Evolutionary conservation across 30 jellyfish, hydroid and myxozoan genomes (phyloP).

Genomic region (Aurelia coerulea): DNA sequence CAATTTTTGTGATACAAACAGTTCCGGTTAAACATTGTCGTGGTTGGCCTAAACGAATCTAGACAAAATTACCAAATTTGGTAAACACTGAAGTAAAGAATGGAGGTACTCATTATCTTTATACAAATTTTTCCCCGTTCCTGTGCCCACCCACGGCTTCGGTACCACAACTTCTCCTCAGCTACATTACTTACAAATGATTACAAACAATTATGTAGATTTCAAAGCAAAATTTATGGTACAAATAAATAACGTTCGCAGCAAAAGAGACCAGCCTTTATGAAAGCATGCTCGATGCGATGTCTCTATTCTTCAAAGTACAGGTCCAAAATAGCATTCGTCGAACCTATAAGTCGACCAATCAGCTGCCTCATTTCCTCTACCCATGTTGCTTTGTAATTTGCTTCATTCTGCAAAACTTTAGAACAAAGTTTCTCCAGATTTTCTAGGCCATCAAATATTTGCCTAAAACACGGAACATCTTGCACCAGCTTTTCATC

Average conservation of each 20-base stretch:
- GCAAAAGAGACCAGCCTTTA: neutral
- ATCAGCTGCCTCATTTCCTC: slow-evolving; percentile 77
- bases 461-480: slow-evolving; percentile 51
- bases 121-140: no score
- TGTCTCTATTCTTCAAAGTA: slow-evolving; percentile 56
- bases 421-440: slow-evolving; percentile 58
- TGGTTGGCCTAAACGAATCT: no score
- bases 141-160: no score
- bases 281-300: neutral
- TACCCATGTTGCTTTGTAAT: slow-evolving; percentile 77
- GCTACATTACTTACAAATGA: no score
- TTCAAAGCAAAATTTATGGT: neutral
- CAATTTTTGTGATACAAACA: no score
- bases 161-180: no score
- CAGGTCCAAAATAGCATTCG: slow-evolving; percentile 72
- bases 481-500: slow-evolving; percentile 38
- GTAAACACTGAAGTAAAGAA: no score
- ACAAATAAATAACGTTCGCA: neutral
- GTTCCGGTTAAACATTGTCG: no score
- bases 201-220: no score
- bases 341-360: slow-evolving; percentile 69
- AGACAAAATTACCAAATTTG: no score
- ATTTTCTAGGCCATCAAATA: slow-evolving; percentile 41
- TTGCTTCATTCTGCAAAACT: slow-evolving; percentile 71
- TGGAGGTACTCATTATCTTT: no score